Base-by-base conservation (phyloP, 92 coral and sea anemone genomes). In the Actinostola sp. region DNA sequence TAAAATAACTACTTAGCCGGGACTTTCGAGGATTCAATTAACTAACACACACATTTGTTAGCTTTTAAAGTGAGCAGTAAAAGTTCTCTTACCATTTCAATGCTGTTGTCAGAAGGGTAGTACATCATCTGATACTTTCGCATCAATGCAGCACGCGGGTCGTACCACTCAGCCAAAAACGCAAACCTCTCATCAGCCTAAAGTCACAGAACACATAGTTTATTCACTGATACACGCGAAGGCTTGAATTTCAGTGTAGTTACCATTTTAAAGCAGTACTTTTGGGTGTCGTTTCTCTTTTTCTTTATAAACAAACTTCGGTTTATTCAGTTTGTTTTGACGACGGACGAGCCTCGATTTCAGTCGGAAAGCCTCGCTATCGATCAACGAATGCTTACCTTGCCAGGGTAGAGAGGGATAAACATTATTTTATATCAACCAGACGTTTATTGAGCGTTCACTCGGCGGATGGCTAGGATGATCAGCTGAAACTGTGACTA, bases 131-230 rank as follows among this genome's bases (percentile, higher is more conserved):
- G 94, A 61, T 94, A 94, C 61, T 91, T 94, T 86, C 97, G 86
- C 87, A 87, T 94, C 60, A 94, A 71, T 9, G 98, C 85, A 24
- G 98, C 98, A 61, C 77, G 86, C 0, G 92, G 90, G 69, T 94
- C 97, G 76, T 91, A 94, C 98, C 98, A 93, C 81, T 93, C 98
- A 28, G 97, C 94, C 55, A 91, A 63, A 77, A 93, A 93, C 8
- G 97, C 97, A 76, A 75, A 91, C 61, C 98, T 86, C 53, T 85
- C 97, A 46, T 90, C 91, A 48, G 92, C 86, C 92, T 90, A 59
- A 51, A 33, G 56, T 60, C 28, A 28, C 60, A 20, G 34, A 73
- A 58, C 28, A 44, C 13, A 30, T 25, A 57, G 39, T 11, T 57
- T 30, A 13, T 57, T 26, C 4, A 36, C 42, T 36, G 11, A 4